phyloP scores from a whole-genome alignment of 1,140 invertebrate species.

The Tribolium madens region DNA sequence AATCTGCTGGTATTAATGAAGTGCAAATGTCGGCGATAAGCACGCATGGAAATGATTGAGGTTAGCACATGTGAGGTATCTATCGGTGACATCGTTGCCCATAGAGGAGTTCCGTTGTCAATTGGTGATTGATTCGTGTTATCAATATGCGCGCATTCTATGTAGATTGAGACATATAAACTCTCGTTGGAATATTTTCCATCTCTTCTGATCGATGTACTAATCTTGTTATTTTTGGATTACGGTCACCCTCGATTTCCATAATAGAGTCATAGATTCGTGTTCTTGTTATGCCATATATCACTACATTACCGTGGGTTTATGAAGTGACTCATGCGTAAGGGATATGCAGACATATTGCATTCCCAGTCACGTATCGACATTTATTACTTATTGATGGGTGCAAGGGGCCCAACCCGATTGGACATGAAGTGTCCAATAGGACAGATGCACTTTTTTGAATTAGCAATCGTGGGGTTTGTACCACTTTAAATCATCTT shows the following conservation, averaged over 20 bases:
- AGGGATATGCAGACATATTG: slow-evolving; percentile 55
- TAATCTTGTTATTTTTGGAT: slow-evolving; percentile 1
- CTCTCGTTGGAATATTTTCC: neutral
- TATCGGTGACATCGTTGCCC: neutral
- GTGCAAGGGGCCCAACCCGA: slow-evolving; percentile 19
- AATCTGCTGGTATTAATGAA: neutral
- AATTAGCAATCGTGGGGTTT: slow-evolving; percentile 52
- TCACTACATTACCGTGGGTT: slow-evolving; percentile 52
- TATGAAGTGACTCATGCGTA: slow-evolving; percentile 56
- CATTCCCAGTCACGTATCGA: slow-evolving; percentile 46
- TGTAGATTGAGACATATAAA: slow-evolving; percentile 28
- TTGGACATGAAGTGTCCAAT: slow-evolving; percentile 48
- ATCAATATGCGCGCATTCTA: slow-evolving; percentile 2
- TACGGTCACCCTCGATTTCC: slow-evolving; percentile 49
- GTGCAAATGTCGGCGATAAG: slow-evolving; percentile 16
- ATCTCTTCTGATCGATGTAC: neutral
- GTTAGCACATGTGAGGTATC: neutral
- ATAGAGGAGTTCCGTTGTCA: neutral
- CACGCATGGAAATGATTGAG: neutral
- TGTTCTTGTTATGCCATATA: slow-evolving; percentile 47
- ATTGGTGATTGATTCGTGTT: slow-evolving; percentile 1
- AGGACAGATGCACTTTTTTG: slow-evolving; percentile 52
- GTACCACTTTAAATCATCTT: slow-evolving; percentile 52
- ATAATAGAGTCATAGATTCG: slow-evolving; percentile 53
- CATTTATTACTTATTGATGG: slow-evolving; percentile 53